Conservation (phyloP, 2,797 vertebrate species). For the Avahi laniger region DNA sequence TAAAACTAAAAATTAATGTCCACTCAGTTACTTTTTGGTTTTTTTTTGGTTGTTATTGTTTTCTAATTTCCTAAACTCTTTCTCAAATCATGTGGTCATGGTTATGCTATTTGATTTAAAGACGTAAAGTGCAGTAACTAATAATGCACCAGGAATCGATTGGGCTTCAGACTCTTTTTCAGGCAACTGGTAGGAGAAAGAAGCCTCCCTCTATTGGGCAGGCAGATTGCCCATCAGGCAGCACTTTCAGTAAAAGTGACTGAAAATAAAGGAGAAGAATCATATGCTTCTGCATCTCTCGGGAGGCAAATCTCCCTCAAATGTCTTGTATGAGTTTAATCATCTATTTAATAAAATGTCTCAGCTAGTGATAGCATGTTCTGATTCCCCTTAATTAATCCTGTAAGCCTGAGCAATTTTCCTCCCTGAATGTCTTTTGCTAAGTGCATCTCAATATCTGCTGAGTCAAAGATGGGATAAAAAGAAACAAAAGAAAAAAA, state of each 20-base stretch:
- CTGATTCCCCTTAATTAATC: background rate
- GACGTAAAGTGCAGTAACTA: background rate
- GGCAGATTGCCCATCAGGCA: too few relatives aligned
- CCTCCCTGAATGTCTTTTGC: background rate
- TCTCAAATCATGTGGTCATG: background rate
- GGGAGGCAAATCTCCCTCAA: background rate
- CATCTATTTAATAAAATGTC: background rate
- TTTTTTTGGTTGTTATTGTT: background rate
- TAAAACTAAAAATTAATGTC: background rate
- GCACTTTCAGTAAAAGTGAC: background rate
- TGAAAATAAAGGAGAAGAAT: background rate
- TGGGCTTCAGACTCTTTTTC: background rate
- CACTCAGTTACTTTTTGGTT: background rate
- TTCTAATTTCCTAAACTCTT: background rate
- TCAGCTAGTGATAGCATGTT: background rate
- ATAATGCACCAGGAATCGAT: accelerated
- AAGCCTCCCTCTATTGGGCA: background rate
- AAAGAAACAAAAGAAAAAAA: background rate
- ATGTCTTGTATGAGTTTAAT: background rate
- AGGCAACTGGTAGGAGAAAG: background rate
- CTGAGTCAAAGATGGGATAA: background rate
- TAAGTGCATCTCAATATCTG: background rate
- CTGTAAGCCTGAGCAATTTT: background rate
- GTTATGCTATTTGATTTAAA: background rate
- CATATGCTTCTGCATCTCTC: background rate